Conservation (phyloP, 1,140 invertebrate species). For the Trichoplusia ni region DNA sequence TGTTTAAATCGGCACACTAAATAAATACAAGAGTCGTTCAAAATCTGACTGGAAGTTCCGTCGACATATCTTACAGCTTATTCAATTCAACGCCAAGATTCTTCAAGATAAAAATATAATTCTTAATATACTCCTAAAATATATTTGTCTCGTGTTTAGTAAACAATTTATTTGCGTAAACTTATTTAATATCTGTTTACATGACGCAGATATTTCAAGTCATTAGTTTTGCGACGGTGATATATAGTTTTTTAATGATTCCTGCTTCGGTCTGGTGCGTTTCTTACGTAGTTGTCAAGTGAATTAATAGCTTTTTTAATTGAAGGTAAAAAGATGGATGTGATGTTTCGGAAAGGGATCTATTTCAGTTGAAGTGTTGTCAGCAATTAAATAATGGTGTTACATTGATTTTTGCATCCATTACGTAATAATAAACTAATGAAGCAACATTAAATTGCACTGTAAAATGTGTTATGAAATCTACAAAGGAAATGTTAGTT, state of each 20-base stretch:
- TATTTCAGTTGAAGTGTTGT: too few relatives aligned
- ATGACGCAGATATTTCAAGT: slow-evolving; percentile 6
- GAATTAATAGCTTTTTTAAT: slow-evolving; percentile 3
- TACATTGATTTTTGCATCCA: too few relatives aligned
- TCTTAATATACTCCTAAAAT: too few relatives aligned
- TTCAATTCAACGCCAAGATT: background rate
- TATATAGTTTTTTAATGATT: slow-evolving; percentile 17
- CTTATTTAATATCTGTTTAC: slow-evolving; percentile 21
- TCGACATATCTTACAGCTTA: too few relatives aligned
- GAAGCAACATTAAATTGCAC: too few relatives aligned
- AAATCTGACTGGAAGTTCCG: too few relatives aligned
- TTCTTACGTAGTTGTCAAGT: background rate
- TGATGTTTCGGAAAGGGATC: background rate
- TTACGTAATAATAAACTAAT: too few relatives aligned
- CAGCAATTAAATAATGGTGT: too few relatives aligned
- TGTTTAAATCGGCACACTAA: too few relatives aligned
- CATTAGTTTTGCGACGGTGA: slow-evolving; percentile 9
- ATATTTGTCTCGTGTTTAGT: slow-evolving; percentile 15
- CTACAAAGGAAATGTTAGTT: too few relatives aligned
- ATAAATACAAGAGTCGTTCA: too few relatives aligned
- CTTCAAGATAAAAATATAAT: background rate
- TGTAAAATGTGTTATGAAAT: too few relatives aligned
- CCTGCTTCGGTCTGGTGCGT: background rate
- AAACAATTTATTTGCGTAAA: slow-evolving; percentile 7
- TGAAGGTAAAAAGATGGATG: background rate